phyloP scores from a whole-genome alignment of 2,888 invertebrate genomes.

The Andrena hattorfiana region DNA sequence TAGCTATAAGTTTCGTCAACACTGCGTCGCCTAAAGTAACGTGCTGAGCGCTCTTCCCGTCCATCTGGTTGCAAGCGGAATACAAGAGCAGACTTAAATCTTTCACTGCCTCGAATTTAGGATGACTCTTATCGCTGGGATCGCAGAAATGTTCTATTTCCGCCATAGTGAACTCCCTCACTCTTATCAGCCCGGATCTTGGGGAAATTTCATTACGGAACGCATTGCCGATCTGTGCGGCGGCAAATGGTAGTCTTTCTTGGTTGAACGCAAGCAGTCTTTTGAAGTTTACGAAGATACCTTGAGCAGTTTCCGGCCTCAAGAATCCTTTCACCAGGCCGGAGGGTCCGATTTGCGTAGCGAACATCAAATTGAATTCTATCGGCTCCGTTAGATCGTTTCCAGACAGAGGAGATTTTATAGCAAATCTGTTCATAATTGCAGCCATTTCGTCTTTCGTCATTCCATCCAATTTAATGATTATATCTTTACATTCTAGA shows the following conservation, averaged over 20 bases:
- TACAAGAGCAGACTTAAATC: slow-evolving; percentile 93
- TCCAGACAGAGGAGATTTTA: slow-evolving; percentile 97
- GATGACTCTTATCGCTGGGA: slow-evolving; percentile 93
- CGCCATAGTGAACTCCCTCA: slow-evolving; percentile 99
- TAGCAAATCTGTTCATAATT: slow-evolving; percentile 94
- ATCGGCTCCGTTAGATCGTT: slow-evolving; percentile 98
- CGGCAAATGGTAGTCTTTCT: slow-evolving; percentile 98
- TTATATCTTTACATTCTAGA: slow-evolving; percentile 91
- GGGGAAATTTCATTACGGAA: slow-evolving; percentile 99
- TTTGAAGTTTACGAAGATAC: slow-evolving; percentile 99
- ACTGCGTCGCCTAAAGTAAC: slow-evolving; percentile 96
- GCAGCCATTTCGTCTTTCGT: slow-evolving; percentile 94
- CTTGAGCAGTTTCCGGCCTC: slow-evolving; percentile 99
- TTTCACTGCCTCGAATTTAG: slow-evolving; percentile 93
- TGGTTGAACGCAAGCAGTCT: slow-evolving; percentile 98
- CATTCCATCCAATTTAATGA: slow-evolving; percentile 96
- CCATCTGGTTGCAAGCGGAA: slow-evolving; percentile 99
- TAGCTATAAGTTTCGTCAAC: slow-evolving; percentile 93
- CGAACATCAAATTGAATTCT: slow-evolving; percentile 99
- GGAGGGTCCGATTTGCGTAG: slow-evolving; percentile 98
- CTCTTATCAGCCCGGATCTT: slow-evolving; percentile 96
- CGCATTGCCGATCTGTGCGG: slow-evolving; percentile 99
- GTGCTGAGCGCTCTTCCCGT: slow-evolving; percentile 94
- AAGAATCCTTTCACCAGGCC: slow-evolving; percentile 97
- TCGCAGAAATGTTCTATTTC: slow-evolving; percentile 99